A percentile compares a stretch with the other conserved stretches of the same genome.
phyloP scores from a whole-genome alignment of 2,888 invertebrate species.

The Drosophila kuntzei region DNA sequence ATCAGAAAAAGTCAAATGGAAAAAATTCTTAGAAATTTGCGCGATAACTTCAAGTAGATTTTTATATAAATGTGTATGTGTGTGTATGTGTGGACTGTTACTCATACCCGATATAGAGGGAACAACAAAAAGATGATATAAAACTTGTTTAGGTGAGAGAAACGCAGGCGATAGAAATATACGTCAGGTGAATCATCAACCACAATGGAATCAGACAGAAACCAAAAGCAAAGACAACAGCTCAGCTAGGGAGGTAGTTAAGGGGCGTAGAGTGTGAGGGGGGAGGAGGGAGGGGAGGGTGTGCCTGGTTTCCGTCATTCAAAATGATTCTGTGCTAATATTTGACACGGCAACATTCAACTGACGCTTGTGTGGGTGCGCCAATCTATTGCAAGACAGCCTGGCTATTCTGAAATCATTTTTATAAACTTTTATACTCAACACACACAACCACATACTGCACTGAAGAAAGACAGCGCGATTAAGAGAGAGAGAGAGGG shows the following conservation, averaged over 20 bases:
- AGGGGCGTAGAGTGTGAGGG: no score
- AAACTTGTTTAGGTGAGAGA: slow-evolving; percentile 60
- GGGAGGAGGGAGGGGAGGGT: background rate
- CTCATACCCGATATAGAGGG: slow-evolving; percentile 35
- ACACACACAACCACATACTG: slow-evolving; percentile 22
- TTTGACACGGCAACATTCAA: slow-evolving; percentile 38
- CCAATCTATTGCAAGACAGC: slow-evolving; percentile 17
- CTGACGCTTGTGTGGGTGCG: slow-evolving; percentile 37
- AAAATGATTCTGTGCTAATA: slow-evolving; percentile 58
- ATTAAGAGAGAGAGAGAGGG: background rate
- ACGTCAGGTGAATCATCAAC: slow-evolving; percentile 55
- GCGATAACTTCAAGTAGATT: slow-evolving; percentile 49
- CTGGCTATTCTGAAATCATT: slow-evolving; percentile 39
- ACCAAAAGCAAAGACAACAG: slow-evolving; percentile 15
- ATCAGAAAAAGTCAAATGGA: slow-evolving; percentile 49
- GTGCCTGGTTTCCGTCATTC: slow-evolving; percentile 38
- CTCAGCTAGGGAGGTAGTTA: background rate
- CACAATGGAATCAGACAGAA: slow-evolving; percentile 30
- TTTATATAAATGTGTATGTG: background rate
- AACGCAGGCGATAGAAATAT: slow-evolving; percentile 41
- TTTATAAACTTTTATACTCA: slow-evolving; percentile 32
- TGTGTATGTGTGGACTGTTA: slow-evolving; percentile 22
- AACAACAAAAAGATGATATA: slow-evolving; percentile 54
- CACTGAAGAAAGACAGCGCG: slow-evolving; percentile 32
- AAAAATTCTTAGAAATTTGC: slow-evolving; percentile 65